Base-by-base conservation (phyloP, 2,888 invertebrate genomes). In the Tenthredo notha region DNA sequence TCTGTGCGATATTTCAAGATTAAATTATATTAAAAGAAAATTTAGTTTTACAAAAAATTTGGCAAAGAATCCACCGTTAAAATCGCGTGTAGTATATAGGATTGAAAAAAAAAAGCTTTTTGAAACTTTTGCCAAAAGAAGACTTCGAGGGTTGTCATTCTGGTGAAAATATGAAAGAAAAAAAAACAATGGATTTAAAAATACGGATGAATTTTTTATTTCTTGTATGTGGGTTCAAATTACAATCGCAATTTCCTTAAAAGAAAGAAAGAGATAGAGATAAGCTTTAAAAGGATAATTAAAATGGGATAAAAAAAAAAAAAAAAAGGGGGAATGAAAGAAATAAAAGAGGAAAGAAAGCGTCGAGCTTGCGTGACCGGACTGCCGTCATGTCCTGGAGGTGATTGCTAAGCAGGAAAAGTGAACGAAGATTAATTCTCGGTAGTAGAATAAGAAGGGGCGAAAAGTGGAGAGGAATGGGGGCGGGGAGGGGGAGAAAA, bases 401-500 rank as follows among this genome's bases (percentile, higher is more conserved):
- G 77, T 54, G 29, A 77, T 74, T 67, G 67, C 67, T 40, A 74
- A 47, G 77, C 47, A 77, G 54, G 54, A 77, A 54, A 77, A 77
- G 77, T 54, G 50, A 77, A 77, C 77, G 77, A 54, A 77, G 77
- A 77, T 77, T 77, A 77, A 77, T 77, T 77, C 29, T 77, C 54
- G 25, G 77, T 74, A 74, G n/a, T 43, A 43, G 40, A 74, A 25
- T n/a, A 43, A 10, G 40, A 43, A 40, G 40, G 72, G n/a, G 10
- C 18, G 72, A 43, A 29, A 1, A 25, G 50, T 3, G 9, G 33
- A 15, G 18, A 4, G 4, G 15, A 25, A n/a, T 0, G 9, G 33
- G 15, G 29, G n/a, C n/a, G 5, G 29, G 47, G 29, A 77, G 6
- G 77, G 74, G 3, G 21, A 21, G 74, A 7, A 10, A 4, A 21